Percentiles rank a stretch among this genome's conserved stretches.
Evolutionary conservation across 1,140 invertebrate species (phyloP).

Genomic region (Trypoxylus dichotomus): DNA sequence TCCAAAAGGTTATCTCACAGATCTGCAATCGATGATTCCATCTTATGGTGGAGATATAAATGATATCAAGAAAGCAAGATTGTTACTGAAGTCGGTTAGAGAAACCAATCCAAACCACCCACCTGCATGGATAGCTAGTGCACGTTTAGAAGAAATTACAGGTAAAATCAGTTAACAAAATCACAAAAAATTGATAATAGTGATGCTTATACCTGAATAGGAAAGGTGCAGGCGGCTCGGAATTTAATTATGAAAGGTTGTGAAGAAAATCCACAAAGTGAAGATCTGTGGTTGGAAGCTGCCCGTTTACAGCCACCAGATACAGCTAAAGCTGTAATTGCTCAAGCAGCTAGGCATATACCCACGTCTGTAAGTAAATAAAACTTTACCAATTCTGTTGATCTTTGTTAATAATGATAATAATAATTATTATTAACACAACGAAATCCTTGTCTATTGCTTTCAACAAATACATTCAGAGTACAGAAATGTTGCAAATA

Average conservation of each 20-base stretch:
- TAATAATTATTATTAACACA: too few relatives aligned
- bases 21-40: slow-evolving; percentile 98
- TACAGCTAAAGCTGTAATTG: slow-evolving; percentile 90
- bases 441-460: too few relatives aligned
- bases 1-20: slow-evolving; percentile 98
- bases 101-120: slow-evolving; percentile 99
- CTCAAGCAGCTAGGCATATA: slow-evolving; percentile 82
- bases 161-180: slow-evolving; percentile 67
- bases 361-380: slow-evolving; percentile 72
- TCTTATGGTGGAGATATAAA: slow-evolving; percentile 98
- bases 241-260: slow-evolving; percentile 98
- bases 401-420: too few relatives aligned
- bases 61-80: slow-evolving; percentile 97
- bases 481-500: too few relatives aligned
- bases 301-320: slow-evolving; percentile 93
- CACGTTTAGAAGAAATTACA: slow-evolving; percentile 97
- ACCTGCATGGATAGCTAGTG: slow-evolving; percentile 98
- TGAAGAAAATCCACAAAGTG: slow-evolving; percentile 93
- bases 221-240: slow-evolving; percentile 95
- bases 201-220: slow-evolving; percentile 54
- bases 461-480: too few relatives aligned
- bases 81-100: slow-evolving; percentile 95
- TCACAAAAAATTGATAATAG: slow-evolving; percentile 53
- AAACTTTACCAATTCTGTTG: too few relatives aligned
- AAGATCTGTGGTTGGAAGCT: slow-evolving; percentile 98